Evolutionary conservation across 2,888 invertebrate genomes (phyloP), one percentile per base, ranked within the genome.

Genomic region (Scaptodrosophila latifasciaeformis): DNA sequence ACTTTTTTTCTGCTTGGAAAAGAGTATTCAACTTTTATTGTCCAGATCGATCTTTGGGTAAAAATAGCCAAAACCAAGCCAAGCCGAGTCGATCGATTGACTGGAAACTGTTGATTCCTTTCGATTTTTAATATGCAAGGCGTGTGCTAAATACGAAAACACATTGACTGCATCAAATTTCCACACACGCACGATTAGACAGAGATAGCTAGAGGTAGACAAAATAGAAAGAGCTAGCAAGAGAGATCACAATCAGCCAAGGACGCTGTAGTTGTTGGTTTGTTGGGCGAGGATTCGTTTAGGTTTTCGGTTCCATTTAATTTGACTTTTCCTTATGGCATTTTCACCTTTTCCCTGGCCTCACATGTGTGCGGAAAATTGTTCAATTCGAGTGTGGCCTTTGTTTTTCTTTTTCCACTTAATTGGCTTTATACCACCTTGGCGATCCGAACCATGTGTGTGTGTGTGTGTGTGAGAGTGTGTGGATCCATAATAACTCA

Each of bases 321-420:
- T 59, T 70, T 54, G 55, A 9, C 19, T 54, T 54, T 57, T 50
- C 57, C 55, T 61, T 50, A 66, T 59, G 59, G 54, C 50, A 9
- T 17, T n/a, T 50, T 62, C 62, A 35, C 40, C 47, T 61, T 49
- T 34, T 61, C 54, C 12, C 13, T 27, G 30, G 60, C 54, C 71
- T 21, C 19, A n/a, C 40, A 69, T 71, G 68, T 71, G 70, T 67
- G 64, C 54, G 62, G 69, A 62, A 71, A 71, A 76, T 63, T 65
- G 59, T 56, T 52, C 40, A 37, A 59, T 56, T 57, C n/a, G n/a
- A n/a, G n/a, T n/a, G n/a, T 47, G 31, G 54, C 21, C 59, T 34
- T 3, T 10, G n/a, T 34, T 34, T 34, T 13, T 34, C 34, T 40
- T 42, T 37, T 59, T 56, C 51, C 40, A 37, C 17, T 3, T 37